Base-by-base conservation (phyloP, 2,113 vertebrate genomes). In the Megalops atlanticus region DNA sequence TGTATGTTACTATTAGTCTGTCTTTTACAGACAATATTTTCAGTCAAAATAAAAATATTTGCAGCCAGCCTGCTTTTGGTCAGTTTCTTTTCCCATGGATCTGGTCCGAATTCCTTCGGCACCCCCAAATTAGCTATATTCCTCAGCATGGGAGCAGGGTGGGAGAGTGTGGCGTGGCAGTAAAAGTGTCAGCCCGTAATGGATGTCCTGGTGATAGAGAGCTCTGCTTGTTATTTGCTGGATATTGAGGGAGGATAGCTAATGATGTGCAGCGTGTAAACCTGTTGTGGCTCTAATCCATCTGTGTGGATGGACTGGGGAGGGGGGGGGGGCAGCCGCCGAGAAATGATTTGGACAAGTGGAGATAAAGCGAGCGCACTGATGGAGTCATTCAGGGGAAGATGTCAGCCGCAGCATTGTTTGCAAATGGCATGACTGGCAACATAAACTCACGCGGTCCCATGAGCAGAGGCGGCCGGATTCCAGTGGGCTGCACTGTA, bases 141-240 rank as follows among this genome's bases (percentile, higher is more conserved):
- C 85, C 84, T 85, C 82, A 90, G 88, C 84, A 82, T 84, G 85
- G 81, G 73, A 82, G 64, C 58, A 54, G 77, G 52, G 79, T n/a
- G 81, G 83, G 41, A 79, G 83, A 72, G 84, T n/a, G 74, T 33
- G 64, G 70, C 82, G 81, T 79, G 35, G 92, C 87, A 88, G 84
- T 94, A 91, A 92, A 94, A 91, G 83, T 92, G 92, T 95, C 95
- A 94, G 89, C 83, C 86, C 83, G 86, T 93, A 92, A 93, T 91
- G 89, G 90, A 93, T 85, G 87, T 82, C 86, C 89, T 77, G 71
- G 87, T 87, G 92, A 90, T 80, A 71, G 87, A 83, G 82, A 91
- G 88, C 85, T 83, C 87, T 83, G 74, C 83, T 88, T 90, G 91
- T 90, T 93, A 92, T 92, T 91, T 81, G 81, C 89, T 84, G 89